Evolutionary conservation across 1,140 invertebrate species (phyloP).

Genomic region (Lepidurus packardi): DNA sequence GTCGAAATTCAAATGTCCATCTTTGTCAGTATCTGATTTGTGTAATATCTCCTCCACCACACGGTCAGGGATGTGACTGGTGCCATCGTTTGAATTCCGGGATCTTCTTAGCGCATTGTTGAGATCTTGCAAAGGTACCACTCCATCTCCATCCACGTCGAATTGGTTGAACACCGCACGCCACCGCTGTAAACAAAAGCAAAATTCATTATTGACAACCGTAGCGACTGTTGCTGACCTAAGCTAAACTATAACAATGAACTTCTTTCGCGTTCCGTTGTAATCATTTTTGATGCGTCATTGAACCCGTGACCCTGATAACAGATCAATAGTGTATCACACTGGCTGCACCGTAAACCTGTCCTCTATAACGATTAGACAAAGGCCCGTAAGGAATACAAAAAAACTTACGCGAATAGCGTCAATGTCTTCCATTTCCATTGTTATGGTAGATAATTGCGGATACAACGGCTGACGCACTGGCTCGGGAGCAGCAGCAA

Average conservation of each 20-base stretch:
- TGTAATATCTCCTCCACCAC: constrained; percentile 64
- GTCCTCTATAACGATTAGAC: background rate
- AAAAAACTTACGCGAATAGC: background rate
- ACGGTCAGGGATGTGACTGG: constrained; percentile 63
- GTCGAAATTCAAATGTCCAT: constrained; percentile 64
- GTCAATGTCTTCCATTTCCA: constrained; percentile 7
- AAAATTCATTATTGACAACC: no score
- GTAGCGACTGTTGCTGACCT: no score
- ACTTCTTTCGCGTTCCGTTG: background rate
- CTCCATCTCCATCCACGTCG: constrained; percentile 65
- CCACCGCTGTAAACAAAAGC: constrained; percentile 44
- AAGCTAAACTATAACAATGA: background rate
- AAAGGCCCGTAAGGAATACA: background rate
- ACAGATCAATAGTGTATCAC: background rate
- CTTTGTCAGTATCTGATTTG: constrained; percentile 62
- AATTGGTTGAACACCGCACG: constrained; percentile 54
- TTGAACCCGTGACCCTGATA: background rate
- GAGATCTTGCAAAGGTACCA: constrained; percentile 60
- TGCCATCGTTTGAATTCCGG: constrained; percentile 56
- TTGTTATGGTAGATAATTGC: background rate
- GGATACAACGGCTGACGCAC: constrained; percentile 10
- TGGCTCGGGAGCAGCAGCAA: background rate
- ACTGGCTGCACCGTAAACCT: no score
- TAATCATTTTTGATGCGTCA: background rate
- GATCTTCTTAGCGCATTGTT: constrained; percentile 52